Conservation (phyloP, 2,797 vertebrate species). For the Pantherophis alleghaniensis region DNA sequence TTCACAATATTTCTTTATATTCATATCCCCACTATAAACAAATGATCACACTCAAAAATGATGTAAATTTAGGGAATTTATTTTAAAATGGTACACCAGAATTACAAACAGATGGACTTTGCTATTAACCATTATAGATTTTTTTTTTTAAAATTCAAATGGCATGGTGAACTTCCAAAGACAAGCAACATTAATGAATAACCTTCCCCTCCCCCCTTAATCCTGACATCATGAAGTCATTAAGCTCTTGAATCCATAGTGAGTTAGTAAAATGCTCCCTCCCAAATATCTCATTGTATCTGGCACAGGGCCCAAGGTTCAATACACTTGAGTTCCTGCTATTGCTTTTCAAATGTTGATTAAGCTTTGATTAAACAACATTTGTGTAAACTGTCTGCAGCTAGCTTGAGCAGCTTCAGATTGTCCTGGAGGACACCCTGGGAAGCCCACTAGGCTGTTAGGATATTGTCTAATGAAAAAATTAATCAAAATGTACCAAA, state of each 20-base stretch:
- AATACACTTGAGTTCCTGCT: constrained; percentile 22
- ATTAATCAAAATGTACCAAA: constrained; percentile 37
- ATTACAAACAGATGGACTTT: neutral
- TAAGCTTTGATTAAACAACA: constrained; percentile 53
- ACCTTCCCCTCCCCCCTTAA: neutral
- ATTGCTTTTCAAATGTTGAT: constrained; percentile 47
- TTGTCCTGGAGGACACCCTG: constrained; percentile 38
- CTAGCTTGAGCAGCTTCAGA: constrained; percentile 37
- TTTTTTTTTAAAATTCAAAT: neutral
- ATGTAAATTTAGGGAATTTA: neutral
- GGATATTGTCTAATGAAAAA: constrained; percentile 30
- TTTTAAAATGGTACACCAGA: neutral
- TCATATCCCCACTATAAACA: neutral
- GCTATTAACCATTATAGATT: neutral
- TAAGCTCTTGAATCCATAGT: constrained; percentile 10
- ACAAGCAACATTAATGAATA: constrained; percentile 1
- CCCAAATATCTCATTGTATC: neutral
- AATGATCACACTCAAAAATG: neutral
- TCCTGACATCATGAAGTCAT: neutral
- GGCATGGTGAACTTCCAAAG: neutral
- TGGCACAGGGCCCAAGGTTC: constrained; percentile 12
- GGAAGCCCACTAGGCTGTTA: constrained; percentile 31
- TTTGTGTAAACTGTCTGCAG: constrained; percentile 35
- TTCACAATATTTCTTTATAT: neutral
- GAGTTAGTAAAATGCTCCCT: neutral